phyloP scores from a whole-genome alignment of 2,797 vertebrate genomes.

The Mormyrops boulengeri region DNA sequence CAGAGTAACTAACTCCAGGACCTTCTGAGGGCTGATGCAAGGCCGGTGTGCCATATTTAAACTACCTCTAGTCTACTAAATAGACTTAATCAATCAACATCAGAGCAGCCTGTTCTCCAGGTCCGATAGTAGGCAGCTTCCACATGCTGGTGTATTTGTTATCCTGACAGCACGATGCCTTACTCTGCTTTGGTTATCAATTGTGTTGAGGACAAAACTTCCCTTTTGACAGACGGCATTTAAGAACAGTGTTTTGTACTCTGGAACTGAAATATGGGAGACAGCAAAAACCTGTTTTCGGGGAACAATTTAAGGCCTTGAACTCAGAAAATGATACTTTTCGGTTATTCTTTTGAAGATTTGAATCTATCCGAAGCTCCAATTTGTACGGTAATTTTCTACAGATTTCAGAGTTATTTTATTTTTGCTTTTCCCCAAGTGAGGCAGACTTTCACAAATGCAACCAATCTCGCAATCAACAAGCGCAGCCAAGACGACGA shows the following conservation, averaged over 20 bases:
- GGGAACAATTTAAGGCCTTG: neutral
- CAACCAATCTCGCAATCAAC: slow-evolving; percentile 2
- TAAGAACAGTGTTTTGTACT: neutral
- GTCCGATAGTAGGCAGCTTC: neutral
- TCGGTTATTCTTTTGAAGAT: neutral
- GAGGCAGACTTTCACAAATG: neutral
- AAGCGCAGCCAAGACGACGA: neutral
- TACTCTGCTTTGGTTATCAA: slow-evolving; percentile 3
- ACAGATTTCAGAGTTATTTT: neutral
- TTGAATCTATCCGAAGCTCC: neutral
- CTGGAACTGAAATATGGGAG: neutral
- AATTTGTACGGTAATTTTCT: neutral
- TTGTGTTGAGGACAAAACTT: neutral
- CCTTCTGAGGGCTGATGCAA: neutral
- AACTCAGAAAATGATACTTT: neutral
- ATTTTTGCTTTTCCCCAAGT: neutral
- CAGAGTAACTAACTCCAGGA: neutral
- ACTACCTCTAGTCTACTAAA: neutral
- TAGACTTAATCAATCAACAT: slow-evolving; percentile 5
- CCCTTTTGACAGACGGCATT: neutral
- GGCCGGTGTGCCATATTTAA: neutral
- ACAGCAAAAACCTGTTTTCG: neutral
- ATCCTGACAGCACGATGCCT: neutral
- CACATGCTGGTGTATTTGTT: neutral
- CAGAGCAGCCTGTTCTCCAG: neutral